phyloP scores from a whole-genome alignment of 2,888 invertebrate species.

The Conchocele bisecta region DNA sequence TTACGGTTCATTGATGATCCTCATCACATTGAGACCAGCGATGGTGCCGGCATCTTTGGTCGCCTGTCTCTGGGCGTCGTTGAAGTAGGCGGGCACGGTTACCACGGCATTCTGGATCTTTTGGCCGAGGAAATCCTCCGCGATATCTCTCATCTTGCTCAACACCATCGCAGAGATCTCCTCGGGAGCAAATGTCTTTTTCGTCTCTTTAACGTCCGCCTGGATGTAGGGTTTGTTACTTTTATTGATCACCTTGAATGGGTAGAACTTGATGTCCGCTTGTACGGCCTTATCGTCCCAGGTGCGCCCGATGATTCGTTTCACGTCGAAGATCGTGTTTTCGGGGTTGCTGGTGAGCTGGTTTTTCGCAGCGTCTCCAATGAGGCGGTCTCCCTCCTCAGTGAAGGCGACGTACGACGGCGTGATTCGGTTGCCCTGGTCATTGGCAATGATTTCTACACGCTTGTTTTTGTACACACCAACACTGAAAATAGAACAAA shows the following conservation, averaged over 20 bases:
- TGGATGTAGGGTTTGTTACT: slow-evolving; percentile 96
- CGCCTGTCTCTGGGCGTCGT: slow-evolving; percentile 99
- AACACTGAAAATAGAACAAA: slow-evolving; percentile 78
- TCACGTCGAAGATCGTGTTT: slow-evolving; percentile 99
- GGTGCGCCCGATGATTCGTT: slow-evolving; percentile 97
- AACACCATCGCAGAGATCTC: slow-evolving; percentile 99
- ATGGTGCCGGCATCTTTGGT: slow-evolving; percentile 99
- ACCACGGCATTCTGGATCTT: slow-evolving; percentile 94
- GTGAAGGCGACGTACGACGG: slow-evolving; percentile 99
- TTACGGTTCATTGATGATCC: slow-evolving; percentile 95
- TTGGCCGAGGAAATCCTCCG: slow-evolving; percentile 97
- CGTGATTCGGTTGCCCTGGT: slow-evolving; percentile 99
- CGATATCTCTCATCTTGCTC: slow-evolving; percentile 98
- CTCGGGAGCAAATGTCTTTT: slow-evolving; percentile 96
- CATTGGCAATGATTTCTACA: slow-evolving; percentile 99
- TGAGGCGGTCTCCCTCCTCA: slow-evolving; percentile 95
- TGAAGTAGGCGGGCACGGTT: slow-evolving; percentile 99
- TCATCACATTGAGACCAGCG: slow-evolving; percentile 94
- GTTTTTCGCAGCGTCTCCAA: slow-evolving; percentile 99
- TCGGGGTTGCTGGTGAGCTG: slow-evolving; percentile 99
- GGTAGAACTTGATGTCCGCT: slow-evolving; percentile 97
- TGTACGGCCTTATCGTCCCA: slow-evolving; percentile 97
- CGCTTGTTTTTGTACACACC: slow-evolving; percentile 94
- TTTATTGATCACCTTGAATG: slow-evolving; percentile 95
- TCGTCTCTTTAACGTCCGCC: slow-evolving; percentile 81